A percentile compares a stretch with the other conserved stretches of the same genome.
phyloP scores from a whole-genome alignment of 92 coral and sea anemone genomes.

The Phymanthus crucifer region DNA sequence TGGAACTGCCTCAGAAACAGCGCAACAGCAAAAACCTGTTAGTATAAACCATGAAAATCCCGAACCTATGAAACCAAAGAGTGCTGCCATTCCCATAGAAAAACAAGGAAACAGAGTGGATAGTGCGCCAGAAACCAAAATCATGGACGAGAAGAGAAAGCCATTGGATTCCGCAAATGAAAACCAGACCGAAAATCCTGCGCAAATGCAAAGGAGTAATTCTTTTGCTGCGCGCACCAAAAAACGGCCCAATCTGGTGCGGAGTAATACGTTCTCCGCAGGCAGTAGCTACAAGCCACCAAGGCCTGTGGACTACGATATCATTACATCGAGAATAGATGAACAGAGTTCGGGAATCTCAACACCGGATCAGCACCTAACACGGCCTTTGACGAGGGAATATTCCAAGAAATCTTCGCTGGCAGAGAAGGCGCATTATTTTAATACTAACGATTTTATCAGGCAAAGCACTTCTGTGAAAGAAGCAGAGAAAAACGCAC shows the following conservation, averaged over 20 bases:
- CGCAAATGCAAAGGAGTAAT: constrained; percentile 50
- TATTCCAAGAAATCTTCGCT: neutral
- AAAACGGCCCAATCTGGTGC: constrained; percentile 50
- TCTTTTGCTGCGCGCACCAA: constrained; percentile 58
- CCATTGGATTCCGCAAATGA: constrained; percentile 6
- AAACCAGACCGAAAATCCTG: neutral
- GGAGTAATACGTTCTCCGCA: constrained; percentile 78
- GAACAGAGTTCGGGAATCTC: neutral
- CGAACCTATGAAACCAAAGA: neutral
- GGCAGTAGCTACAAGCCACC: constrained; percentile 26
- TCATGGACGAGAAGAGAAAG: neutral
- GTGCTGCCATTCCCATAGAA: neutral
- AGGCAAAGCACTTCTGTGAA: neutral
- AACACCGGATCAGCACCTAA: neutral
- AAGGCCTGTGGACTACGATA: constrained; percentile 26
- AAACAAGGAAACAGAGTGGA: neutral
- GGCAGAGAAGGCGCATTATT: neutral
- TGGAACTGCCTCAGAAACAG: neutral
- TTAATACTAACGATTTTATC: neutral
- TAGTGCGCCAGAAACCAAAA: neutral
- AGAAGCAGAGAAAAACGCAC: neutral
- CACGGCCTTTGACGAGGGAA: neutral
- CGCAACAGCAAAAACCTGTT: neutral
- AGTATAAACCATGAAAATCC: neutral
- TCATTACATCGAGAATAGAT: neutral